A percentile compares a stretch with the other conserved stretches of the same genome.
phyloP scores from a whole-genome alignment of 2,888 invertebrate species.

The Rutpela maculata region DNA sequence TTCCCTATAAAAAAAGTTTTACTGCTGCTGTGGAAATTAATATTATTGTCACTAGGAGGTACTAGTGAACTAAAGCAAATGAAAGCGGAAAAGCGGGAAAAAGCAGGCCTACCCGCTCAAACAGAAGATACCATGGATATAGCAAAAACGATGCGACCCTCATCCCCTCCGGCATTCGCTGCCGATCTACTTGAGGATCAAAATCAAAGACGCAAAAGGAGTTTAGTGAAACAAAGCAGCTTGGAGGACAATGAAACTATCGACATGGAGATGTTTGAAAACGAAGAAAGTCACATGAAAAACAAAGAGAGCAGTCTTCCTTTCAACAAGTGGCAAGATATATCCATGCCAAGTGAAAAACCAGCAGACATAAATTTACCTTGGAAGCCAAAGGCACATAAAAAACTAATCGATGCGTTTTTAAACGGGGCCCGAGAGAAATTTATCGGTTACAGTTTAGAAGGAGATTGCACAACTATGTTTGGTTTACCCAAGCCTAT shows the following conservation, averaged over 20 bases:
- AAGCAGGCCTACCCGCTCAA: slow-evolving; percentile 83
- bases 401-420: slow-evolving; percentile 94
- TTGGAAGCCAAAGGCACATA: slow-evolving; percentile 97
- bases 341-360: slow-evolving; percentile 18
- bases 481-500: slow-evolving; percentile 98
- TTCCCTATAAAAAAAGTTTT: slow-evolving; percentile 99
- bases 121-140: slow-evolving; percentile 96
- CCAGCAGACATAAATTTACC: slow-evolving; percentile 78
- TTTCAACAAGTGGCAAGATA: slow-evolving; percentile 47
- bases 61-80: slow-evolving; percentile 87
- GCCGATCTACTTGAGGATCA: slow-evolving; percentile 92
- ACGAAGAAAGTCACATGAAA: slow-evolving; percentile 75
- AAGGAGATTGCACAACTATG: slow-evolving; percentile 89
- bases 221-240: slow-evolving; percentile 94
- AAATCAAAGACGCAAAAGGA: slow-evolving; percentile 85
- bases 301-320: slow-evolving; percentile 67
- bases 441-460: slow-evolving; percentile 96
- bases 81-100: slow-evolving; percentile 83
- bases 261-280: slow-evolving; percentile 80
- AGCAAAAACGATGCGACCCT: slow-evolving; percentile 94
- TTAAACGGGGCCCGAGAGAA: slow-evolving; percentile 93
- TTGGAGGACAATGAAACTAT: slow-evolving; percentile 86
- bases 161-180: slow-evolving; percentile 95
- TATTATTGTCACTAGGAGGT: slow-evolving; percentile 94
- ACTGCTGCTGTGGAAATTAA: slow-evolving; percentile 93